Conservation (phyloP, 2,113 vertebrate genomes). For the Coptodon rendalli region DNA sequence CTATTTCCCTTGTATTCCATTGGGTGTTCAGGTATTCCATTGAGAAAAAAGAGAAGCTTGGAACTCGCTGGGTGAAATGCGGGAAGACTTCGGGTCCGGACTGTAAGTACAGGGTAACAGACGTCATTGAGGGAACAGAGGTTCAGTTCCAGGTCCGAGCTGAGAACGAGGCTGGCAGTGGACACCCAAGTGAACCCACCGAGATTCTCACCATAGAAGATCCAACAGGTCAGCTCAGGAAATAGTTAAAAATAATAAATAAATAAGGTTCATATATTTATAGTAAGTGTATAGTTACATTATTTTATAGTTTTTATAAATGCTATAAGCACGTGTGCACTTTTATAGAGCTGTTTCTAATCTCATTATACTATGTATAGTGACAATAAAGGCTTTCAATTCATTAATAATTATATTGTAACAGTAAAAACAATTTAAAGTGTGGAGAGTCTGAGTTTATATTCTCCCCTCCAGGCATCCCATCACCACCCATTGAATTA, state of each 20-base stretch:
- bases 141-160: slow-evolving; percentile 95
- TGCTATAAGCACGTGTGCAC: background rate
- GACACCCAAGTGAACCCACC: slow-evolving; percentile 95
- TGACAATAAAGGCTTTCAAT: background rate
- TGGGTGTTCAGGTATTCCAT: slow-evolving; percentile 79
- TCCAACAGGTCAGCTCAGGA: slow-evolving; percentile 76
- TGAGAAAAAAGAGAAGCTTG: slow-evolving; percentile 97
- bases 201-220: slow-evolving; percentile 91
- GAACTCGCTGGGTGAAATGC: slow-evolving; percentile 96
- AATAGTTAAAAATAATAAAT: background rate
- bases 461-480: slow-evolving; percentile 70
- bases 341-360: background rate
- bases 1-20: background rate
- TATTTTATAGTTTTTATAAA: background rate
- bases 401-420: background rate
- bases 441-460: background rate
- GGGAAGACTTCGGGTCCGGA: slow-evolving; percentile 91
- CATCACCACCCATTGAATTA: slow-evolving; percentile 91
- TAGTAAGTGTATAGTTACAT: background rate
- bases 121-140: slow-evolving; percentile 95
- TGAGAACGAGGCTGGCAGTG: slow-evolving; percentile 94
- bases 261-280: background rate
- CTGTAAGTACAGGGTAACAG: slow-evolving; percentile 90
- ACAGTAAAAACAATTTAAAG: background rate
- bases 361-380: background rate